Base-by-base conservation (phyloP, 2,888 invertebrate genomes). In the Cosmopolites sordidus region DNA sequence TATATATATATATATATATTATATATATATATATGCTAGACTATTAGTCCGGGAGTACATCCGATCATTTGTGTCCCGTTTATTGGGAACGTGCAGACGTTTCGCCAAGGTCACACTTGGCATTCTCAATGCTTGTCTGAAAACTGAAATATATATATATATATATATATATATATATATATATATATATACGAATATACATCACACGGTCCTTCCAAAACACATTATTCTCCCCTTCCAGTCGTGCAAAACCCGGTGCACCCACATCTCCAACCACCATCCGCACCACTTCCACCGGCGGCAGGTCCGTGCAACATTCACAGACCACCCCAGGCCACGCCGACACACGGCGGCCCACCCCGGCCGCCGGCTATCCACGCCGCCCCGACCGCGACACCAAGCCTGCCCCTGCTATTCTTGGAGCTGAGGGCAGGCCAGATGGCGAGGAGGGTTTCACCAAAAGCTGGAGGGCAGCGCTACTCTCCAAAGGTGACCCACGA, bases 371-470 rank as follows among this genome's bases (percentile, higher is more conserved):
- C 80, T 16, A 76, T 76, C 16, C 75, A 81, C 62, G 73, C 79
- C 1, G 64, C 75, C 8, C 73, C 80, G 1, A 71, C 78, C 55
- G 55, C 79, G 4, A 56, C 74, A 2, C 71, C 83, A 14, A 82
- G 81, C 1, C 68, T 82, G 29, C 83, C 84, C 0, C 67, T 79
- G n/a, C 73, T 78, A 1, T 75, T 83, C 60, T 72, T 84, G 48
- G 83, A 84, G 68, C 73, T 84, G 15, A 79, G 83, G 0, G 70
- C 83, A 1, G 84, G 83, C 4, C 83, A 83, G 67, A 75, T 84
- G 50, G 81, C 83, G 82, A 83, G 66, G 82, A 83, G 63, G 83
- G 83, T 18, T 78, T 81, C 15, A 80, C 81, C 3, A 83, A 83
- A 43, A 74, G 82, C 14, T 84, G 83, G 83, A 76, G 79, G 58